Base-by-base conservation (phyloP, 2,888 invertebrate genomes). In the Cactoblastis cactorum region DNA sequence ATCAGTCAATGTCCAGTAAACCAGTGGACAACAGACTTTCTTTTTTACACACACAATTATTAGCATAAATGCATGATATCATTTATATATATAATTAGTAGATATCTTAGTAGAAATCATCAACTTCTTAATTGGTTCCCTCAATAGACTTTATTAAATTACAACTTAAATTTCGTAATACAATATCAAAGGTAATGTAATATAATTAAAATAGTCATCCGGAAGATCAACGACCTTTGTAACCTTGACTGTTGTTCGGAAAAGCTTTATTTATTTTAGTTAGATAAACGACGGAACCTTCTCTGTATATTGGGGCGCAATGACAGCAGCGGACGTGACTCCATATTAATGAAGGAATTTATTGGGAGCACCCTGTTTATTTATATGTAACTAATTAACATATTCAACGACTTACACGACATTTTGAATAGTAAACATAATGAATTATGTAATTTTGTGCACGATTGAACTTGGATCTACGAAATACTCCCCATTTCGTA, bases 201-300 rank as follows among this genome's bases (percentile, higher is more conserved):
- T 14, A 11, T n/a, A 12, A 18, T 45, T 34, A 46, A 35, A 35
- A 46, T 34, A 8, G 9, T 28, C 18, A 8, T 12, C 19, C 24
- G 11, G 8, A 24, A 37, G 57, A 52, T 47, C 54, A 38, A 50
- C 9, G 55, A 34, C 39, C 58, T 33, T 12, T 32, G 52, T 11
- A 49, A 47, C 55, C 57, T 55, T 59, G 55, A 45, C 50, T 54
- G 49, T 38, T 43, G 47, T 48, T 50, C 49, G 49, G 49, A 50
- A 47, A 35, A 33, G 47, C 17, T 38, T 49, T 55, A 55, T 59
- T 54, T 57, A 54, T 54, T 57, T 53, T 39, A 49, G 41, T 35
- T 47, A 45, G 41, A 52, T 49, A 51, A 49, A 41, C 34, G 33
- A 49, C 48, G 38, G n/a, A n/a, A 15, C 5, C n/a, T 32, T 15